A percentile compares a stretch with the other conserved stretches of the same genome.
Evolutionary conservation across 2,888 invertebrate species (phyloP).

Genomic region (Diaperis boleti): DNA sequence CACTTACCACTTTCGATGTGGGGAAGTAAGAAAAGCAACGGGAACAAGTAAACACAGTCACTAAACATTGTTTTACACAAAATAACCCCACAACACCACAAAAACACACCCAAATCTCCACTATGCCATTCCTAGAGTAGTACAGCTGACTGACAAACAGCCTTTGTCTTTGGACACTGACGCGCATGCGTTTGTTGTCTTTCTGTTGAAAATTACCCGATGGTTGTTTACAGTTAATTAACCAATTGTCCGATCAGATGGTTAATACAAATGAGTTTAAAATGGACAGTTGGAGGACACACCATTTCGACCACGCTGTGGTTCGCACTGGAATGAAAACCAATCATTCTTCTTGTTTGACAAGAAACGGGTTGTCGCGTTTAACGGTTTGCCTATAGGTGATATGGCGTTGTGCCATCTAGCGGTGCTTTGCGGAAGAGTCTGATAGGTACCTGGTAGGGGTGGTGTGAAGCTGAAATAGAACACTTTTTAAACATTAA

Average conservation of each 20-base stretch:
- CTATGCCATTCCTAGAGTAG: constrained; percentile 43
- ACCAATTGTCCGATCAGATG: not conserved
- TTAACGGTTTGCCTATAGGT: no score
- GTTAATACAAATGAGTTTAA: not conserved
- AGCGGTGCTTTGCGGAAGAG: no score
- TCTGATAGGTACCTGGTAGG: no score
- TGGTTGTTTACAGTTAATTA: constrained; percentile 1
- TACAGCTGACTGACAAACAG: constrained; percentile 43
- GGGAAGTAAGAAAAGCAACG: constrained; percentile 76
- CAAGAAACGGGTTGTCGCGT: no score
- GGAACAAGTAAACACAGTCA: constrained; percentile 70
- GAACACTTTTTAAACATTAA: no score
- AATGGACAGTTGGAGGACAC: not conserved
- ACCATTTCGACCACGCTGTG: not conserved
- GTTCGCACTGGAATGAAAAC: not conserved
- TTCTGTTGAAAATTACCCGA: not conserved
- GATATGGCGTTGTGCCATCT: no score
- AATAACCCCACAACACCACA: constrained; percentile 46
- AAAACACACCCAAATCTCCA: constrained; percentile 46
- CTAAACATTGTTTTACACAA: constrained; percentile 52
- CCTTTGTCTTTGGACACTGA: constrained; percentile 36
- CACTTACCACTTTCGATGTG: constrained; percentile 80
- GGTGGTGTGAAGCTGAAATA: no score
- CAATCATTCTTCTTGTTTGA: constrained; percentile 1
- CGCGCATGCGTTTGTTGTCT: constrained; percentile 42